These are phyloP conservation scores for Chelon labrosus DNA, from an alignment of 2,797 vertebrate species.

Conservation along the genomic window DNA sequence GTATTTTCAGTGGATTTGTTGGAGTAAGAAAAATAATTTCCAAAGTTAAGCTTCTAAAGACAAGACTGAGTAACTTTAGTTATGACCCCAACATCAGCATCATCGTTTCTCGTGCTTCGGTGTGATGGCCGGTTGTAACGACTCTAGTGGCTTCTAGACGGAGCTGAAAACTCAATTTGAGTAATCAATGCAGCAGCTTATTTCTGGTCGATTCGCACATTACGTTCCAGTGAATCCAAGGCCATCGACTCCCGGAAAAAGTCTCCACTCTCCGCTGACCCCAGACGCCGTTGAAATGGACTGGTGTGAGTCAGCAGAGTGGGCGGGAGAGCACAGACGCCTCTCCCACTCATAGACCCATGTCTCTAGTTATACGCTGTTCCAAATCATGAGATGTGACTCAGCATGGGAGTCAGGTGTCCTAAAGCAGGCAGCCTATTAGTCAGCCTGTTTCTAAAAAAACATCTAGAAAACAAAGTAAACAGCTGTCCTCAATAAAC, in stretches of 20 bases:
- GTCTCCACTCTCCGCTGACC: slow-evolving; percentile 8
- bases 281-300: slow-evolving; percentile 8
- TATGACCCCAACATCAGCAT: neutral
- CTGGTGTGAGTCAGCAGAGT: slow-evolving; percentile 32
- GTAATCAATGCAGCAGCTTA: slow-evolving; percentile 20
- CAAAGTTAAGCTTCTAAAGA: too few relatives aligned
- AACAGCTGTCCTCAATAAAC: too few relatives aligned
- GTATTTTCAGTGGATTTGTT: too few relatives aligned
- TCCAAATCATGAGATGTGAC: slow-evolving; percentile 7
- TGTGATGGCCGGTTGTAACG: neutral
- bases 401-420: neutral
- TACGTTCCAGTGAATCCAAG: slow-evolving; percentile 10
- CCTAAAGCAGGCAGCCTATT: slow-evolving; percentile 13
- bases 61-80: too few relatives aligned
- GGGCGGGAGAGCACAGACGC: neutral
- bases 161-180: slow-evolving; percentile 11
- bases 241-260: slow-evolving; percentile 13
- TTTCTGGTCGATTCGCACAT: slow-evolving; percentile 3
- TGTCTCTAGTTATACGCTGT: slow-evolving; percentile 9
- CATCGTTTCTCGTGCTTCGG: neutral
- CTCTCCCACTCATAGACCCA: slow-evolving; percentile 6
- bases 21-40: too few relatives aligned
- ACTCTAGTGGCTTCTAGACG: neutral
- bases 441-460: neutral
- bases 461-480: too few relatives aligned